Base-by-base conservation (phyloP, 2,113 vertebrate species). In the Leucoraja erinaceus region DNA sequence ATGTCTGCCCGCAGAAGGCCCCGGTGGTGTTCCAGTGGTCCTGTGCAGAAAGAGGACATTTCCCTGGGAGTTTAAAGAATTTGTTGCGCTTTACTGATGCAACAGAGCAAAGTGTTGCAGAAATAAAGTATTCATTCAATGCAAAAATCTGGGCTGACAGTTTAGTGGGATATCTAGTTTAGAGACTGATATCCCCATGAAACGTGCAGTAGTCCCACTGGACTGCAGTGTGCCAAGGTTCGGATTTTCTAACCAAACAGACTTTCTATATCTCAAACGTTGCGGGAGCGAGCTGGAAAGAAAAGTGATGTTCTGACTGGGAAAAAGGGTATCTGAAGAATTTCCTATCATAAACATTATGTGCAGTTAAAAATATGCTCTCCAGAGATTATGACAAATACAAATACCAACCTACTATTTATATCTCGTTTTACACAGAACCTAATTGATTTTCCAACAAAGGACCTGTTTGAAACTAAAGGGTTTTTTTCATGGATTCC, bases 331-430 rank as follows among this genome's bases (percentile, higher is more conserved):
- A 94, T 95, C 93, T 94, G 93, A 96, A 96, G 95, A 95, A 95
- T 97, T 96, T 97, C 95, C 95, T 96, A 94, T 94, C 95, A 94
- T 94, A 97, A 97, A 97, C 95, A 96, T 95, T 68, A 72, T 94
- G 94, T 88, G 93, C 33, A 94, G 95, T 95, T 96, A 96, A 96
- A 96, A 96, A 96, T 96, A 96, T 74, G 93, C 95, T 94, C 96
- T 94, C 94, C 63, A 94, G 95, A 96, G 96, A 95, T 94, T 94
- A 94, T 95, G 90, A 93, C 94, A 94, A 93, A 95, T 93, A 94
- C 94, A 95, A 96, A 95, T 95, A 93, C 95, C 93, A 93, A 93
- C 0, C 2, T 75, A 91, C 95, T 97, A 96, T 96, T 97, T 96
- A 95, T 96, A 96, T 94, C 91, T 93, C 18, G 94, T 93, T 92